Percentiles rank a stretch among this genome's conserved stretches.
Conservation (phyloP, 2,113 vertebrate species). For the Larimichthys crocea region DNA sequence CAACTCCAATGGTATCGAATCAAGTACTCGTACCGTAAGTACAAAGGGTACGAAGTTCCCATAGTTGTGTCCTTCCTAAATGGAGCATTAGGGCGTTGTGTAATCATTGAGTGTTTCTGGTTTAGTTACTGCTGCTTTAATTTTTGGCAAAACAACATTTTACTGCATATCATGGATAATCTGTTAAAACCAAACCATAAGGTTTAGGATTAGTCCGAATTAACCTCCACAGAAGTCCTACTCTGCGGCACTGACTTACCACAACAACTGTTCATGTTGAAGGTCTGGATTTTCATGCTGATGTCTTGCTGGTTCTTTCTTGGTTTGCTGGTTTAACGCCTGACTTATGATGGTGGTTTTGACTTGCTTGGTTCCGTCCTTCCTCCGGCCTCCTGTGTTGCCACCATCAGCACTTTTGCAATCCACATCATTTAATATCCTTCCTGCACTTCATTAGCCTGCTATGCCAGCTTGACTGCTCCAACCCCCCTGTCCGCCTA, state of each 20-base stretch:
- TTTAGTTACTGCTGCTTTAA: background rate
- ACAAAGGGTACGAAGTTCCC: too few species aligned
- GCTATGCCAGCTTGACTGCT: conserved; percentile 30
- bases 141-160: background rate
- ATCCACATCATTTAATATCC: conserved; percentile 32
- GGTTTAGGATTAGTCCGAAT: conserved; percentile 24
- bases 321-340: background rate
- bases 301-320: background rate
- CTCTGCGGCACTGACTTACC: background rate
- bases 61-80: background rate
- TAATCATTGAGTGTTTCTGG: background rate
- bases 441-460: conserved; percentile 59
- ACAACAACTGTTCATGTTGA: background rate
- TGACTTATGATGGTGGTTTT: conserved; percentile 20
- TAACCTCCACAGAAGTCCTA: background rate
- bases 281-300: background rate
- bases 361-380: background rate
- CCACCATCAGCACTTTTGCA: conserved; percentile 36
- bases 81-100: background rate
- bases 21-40: too few species aligned
- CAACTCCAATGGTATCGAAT: too few species aligned
- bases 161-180: conserved; percentile 31
- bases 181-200: conserved; percentile 34
- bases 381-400: background rate
- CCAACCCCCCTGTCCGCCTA: conserved; percentile 4